phyloP scores from a whole-genome alignment of 2,888 invertebrate species.

The Hipparchia semele region DNA sequence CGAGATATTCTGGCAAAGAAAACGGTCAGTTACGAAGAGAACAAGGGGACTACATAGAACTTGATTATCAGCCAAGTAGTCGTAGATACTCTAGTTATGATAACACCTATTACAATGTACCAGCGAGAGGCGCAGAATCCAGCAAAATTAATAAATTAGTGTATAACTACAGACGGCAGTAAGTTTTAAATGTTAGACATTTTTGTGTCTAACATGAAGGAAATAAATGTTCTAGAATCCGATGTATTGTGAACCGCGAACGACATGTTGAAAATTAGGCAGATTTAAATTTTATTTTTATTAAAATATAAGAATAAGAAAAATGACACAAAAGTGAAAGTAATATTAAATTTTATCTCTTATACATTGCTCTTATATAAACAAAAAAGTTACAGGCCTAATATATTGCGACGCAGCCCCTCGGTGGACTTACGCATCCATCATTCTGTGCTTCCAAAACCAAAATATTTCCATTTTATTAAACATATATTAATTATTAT shows the following conservation, averaged over 20 bases:
- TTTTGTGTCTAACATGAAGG: conserved; percentile 10
- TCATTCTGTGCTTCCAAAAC: too few species aligned
- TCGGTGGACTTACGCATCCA: too few species aligned
- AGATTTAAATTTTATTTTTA: too few species aligned
- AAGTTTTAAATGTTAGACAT: conserved; percentile 3
- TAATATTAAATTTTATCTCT: too few species aligned
- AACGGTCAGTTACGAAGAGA: conserved; percentile 67
- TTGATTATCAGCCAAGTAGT: conserved; percentile 74
- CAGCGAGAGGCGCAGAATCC: conserved; percentile 61
- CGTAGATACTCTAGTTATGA: conserved; percentile 76
- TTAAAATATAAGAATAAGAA: too few species aligned
- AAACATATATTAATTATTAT: too few species aligned
- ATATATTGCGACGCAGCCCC: too few species aligned
- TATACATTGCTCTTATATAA: too few species aligned
- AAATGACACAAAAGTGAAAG: too few species aligned
- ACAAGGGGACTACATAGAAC: conserved; percentile 70
- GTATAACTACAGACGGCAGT: conserved; percentile 70
- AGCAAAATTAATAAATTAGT: conserved; percentile 79
- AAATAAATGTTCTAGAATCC: background rate
- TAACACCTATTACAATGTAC: conserved; percentile 67
- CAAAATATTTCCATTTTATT: too few species aligned
- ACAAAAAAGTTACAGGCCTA: too few species aligned
- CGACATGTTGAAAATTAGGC: too few species aligned
- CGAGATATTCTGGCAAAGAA: conserved; percentile 70
- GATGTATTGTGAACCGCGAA: background rate